phyloP scores from a whole-genome alignment of 2,888 invertebrate genomes.

The Stenichneumon culpator region DNA sequence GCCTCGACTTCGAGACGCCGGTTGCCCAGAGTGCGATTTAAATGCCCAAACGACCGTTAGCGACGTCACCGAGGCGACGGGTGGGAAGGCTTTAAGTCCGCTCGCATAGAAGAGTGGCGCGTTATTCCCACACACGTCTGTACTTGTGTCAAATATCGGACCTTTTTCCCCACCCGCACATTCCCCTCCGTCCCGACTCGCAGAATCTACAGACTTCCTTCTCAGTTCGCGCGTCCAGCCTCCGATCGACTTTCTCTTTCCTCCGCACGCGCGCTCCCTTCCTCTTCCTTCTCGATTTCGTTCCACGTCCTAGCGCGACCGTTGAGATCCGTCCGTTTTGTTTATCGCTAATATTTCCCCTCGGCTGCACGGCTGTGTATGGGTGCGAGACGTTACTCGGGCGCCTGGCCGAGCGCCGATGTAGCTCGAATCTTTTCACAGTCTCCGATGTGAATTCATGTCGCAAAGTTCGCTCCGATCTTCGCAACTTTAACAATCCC shows the following conservation, averaged over 20 bases:
- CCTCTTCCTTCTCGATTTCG: slow-evolving; percentile 53
- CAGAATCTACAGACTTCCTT: slow-evolving; percentile 3
- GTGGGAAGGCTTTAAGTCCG: slow-evolving; percentile 57
- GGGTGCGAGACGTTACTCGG: slow-evolving; percentile 20
- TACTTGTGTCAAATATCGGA: slow-evolving; percentile 42
- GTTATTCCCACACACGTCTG: slow-evolving; percentile 15
- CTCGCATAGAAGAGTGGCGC: slow-evolving; percentile 54
- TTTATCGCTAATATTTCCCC: slow-evolving; percentile 68
- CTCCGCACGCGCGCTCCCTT: not conserved
- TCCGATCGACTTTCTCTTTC: slow-evolving; percentile 32
- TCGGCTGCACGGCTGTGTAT: not conserved
- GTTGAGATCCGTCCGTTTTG: slow-evolving; percentile 56
- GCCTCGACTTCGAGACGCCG: not conserved
- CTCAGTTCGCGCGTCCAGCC: slow-evolving; percentile 41
- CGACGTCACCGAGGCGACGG: slow-evolving; percentile 45
- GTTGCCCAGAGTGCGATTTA: slow-evolving; percentile 41
- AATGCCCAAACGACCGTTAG: slow-evolving; percentile 66
- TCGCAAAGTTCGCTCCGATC: slow-evolving; percentile 59
- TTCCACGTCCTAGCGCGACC: slow-evolving; percentile 56
- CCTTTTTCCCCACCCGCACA: slow-evolving; percentile 47
- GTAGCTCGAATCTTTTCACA: slow-evolving; percentile 34
- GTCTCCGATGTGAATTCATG: slow-evolving; percentile 68
- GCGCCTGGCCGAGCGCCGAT: not conserved
- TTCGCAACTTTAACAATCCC: slow-evolving; percentile 27
- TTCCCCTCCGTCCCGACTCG: slow-evolving; percentile 27